These are phyloP conservation scores for Pristiophorus japonicus DNA, from an alignment of 2,113 vertebrate species.

Conservation along the genomic window DNA sequence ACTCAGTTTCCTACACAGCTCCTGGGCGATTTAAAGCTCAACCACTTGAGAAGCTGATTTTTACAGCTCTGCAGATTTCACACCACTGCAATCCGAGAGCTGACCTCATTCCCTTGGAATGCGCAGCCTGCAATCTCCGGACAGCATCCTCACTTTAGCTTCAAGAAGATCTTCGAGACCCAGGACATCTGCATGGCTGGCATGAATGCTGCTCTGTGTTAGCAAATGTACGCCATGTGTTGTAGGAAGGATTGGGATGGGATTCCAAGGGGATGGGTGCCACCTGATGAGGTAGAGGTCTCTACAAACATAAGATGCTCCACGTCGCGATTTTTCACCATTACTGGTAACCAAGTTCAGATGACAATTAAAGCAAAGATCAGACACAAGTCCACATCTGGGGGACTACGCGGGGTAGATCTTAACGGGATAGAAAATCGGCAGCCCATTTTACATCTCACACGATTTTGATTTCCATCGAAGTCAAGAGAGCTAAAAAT, in stretches of 20 bases:
- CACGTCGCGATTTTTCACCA: background rate
- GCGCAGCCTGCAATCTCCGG: background rate
- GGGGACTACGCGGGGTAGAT: too few species aligned
- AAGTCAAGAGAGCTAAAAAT: background rate
- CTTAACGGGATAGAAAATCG: background rate
- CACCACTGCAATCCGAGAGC: slow-evolving; percentile 15
- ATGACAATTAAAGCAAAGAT: background rate
- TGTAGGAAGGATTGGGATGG: background rate
- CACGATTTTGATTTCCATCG: background rate
- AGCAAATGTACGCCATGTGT: background rate
- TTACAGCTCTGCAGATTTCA: slow-evolving; percentile 32
- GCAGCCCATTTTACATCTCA: background rate
- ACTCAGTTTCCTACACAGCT: slow-evolving; percentile 16
- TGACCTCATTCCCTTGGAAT: slow-evolving; percentile 21
- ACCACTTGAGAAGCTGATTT: slow-evolving; percentile 24
- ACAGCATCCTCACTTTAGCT: background rate
- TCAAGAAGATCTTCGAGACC: background rate
- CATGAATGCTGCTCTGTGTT: background rate
- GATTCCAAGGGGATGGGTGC: background rate
- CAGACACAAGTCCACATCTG: too few species aligned
- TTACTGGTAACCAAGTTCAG: background rate
- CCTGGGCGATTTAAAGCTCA: slow-evolving; percentile 23
- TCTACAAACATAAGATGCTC: background rate
- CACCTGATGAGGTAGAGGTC: background rate
- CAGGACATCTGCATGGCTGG: slow-evolving; percentile 2